Evolutionary conservation across 2,797 vertebrate species (phyloP), one percentile per base, ranked within the genome.

Genomic region (Holocentrus rufus): DNA sequence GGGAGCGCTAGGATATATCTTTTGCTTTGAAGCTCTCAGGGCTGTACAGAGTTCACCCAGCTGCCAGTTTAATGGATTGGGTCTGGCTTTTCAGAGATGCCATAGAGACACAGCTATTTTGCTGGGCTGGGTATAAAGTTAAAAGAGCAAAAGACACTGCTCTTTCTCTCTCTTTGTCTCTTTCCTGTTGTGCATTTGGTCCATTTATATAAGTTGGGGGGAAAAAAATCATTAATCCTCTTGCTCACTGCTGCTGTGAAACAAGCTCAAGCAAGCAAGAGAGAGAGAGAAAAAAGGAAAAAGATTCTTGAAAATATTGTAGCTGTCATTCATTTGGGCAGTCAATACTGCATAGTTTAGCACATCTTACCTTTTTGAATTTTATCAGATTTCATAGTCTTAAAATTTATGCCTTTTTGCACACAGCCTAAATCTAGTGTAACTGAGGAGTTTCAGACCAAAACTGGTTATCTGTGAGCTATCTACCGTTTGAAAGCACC

Each of bases 21-120:
- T 88, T 77, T 67, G 65, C 85, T 91, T 89, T 90, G 81, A 90
- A 87, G 84, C 86, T 87, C 81, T 31, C 69, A 81, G 82, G 82
- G 73, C 83, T 80, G 84, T 15, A 42, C 82, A 79, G 65, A 85
- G 86, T 85, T 91, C 85, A 79, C 65, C 60, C 79, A 75, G 54
- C 85, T 90, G 88, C 81, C 86, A 85, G 78, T 91, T 90, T 87
- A 90, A 93, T 82, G 85, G 85, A 90, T 90, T 81, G 82, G 90
- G 79, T 70, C 57, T 31, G 55, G 72, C 72, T 80, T 85, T 88
- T 83, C 65, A 75, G 69, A 67, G 73, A 72, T 72, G 82, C 85
- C 76, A 80, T 69, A 39, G 79, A 87, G 81, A 85, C 71, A 30
- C 14, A 72, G 72, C 63, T 80, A 77, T 88, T 34, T 90, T 89